Base-by-base conservation (phyloP, 64 coral and sea anemone genomes). In the Acropora yongei region DNA sequence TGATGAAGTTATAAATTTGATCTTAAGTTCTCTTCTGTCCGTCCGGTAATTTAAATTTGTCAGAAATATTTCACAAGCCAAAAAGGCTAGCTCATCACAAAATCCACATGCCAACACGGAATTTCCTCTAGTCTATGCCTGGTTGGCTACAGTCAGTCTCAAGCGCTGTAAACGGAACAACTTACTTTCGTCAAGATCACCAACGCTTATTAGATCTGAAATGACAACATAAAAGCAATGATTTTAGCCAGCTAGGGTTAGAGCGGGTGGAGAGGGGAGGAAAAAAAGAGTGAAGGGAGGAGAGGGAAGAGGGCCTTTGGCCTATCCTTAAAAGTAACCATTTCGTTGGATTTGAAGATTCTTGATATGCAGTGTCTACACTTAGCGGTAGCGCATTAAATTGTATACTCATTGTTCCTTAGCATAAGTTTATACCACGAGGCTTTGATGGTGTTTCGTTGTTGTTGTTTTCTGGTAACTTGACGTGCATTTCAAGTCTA, bases 401-500 rank as follows among this genome's bases (percentile, higher is more conserved):
- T 71, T 4, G 2, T 39, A 0, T 4, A 20, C 4, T 71, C 3
- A 1, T 20, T 20, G 13, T 13, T 48, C 45, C 4, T 10, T 18
- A 47, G 44, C 0, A 13, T 0, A 77, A 45, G 10, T 6, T 84
- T 49, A 69, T 84, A 84, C 81, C 81, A 84, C 1, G 2, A 2
- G 81, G 44, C 43, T 48, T 41, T 69, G 65, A 48, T 0, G 81
- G 17, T 69, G 1, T 47, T 3, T 48, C 14, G 44, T 19, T 48
- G 63, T 84, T 84, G 61, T 84, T 84, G 43, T 69, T 71, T 13
- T 84, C 81, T 19, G 81, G 81, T 13, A 84, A 13, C 61, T 84
- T 84, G 12, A 84, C 81, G 17, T 84, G 81, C 81, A 84, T 84
- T 44, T 84, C 17, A 68, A 84, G 44, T 16, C 81, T 77, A 45